phyloP scores from a whole-genome alignment of 2,797 vertebrate genomes.

The Melanotaenia parkinsoni region DNA sequence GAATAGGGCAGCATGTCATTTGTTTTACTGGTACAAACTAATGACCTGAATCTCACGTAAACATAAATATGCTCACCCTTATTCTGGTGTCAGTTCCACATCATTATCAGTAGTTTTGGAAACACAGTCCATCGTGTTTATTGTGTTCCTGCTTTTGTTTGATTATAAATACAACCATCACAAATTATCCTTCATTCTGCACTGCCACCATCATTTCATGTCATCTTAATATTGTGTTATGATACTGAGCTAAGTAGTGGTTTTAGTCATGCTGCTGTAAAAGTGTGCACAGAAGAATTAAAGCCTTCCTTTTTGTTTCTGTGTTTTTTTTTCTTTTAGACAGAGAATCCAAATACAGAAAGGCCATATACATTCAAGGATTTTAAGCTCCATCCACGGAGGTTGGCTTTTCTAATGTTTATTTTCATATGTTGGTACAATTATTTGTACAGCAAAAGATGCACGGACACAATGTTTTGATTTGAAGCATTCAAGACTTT shows the following conservation, averaged over 20 bases:
- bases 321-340: slow-evolving; percentile 86
- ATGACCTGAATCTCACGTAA: slow-evolving; percentile 47
- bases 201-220: slow-evolving; percentile 25
- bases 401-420: slow-evolving; percentile 81
- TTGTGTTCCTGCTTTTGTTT: slow-evolving; percentile 60
- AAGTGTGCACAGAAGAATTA: slow-evolving; percentile 10
- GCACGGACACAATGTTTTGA: background rate
- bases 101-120: slow-evolving; percentile 67
- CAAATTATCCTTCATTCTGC: slow-evolving; percentile 37
- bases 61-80: slow-evolving; percentile 53
- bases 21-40: slow-evolving; percentile 21
- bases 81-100: slow-evolving; percentile 67
- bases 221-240: slow-evolving; percentile 20
- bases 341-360: slow-evolving; percentile 93
- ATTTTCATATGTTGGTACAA: slow-evolving; percentile 3
- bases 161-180: slow-evolving; percentile 63
- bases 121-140: slow-evolving; percentile 67
- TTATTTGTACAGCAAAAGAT: slow-evolving; percentile 13
- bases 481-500: background rate
- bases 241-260: background rate
- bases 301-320: slow-evolving; percentile 31
- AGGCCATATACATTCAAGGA: slow-evolving; percentile 98
- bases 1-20: slow-evolving; percentile 1
- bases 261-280: slow-evolving; percentile 6
- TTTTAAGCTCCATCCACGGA: slow-evolving; percentile 97